phyloP scores from a whole-genome alignment of 2,113 vertebrate genomes.

The Shinisaurus crocodilurus region DNA sequence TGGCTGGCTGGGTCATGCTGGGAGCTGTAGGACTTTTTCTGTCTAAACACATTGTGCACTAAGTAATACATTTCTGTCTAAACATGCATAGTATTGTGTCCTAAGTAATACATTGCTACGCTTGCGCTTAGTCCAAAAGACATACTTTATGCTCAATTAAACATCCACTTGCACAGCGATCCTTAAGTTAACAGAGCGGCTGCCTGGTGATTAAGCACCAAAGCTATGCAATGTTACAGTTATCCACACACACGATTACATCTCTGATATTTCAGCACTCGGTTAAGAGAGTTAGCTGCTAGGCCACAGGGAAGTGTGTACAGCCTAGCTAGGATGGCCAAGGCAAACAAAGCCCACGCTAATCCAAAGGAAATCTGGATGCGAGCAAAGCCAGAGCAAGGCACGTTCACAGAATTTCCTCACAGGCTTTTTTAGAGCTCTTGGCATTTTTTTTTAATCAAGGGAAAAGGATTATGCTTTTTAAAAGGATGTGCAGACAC shows the following conservation, averaged over 20 bases:
- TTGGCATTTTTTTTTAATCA: not conserved
- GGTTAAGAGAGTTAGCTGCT: not conserved
- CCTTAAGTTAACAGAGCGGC: not conserved
- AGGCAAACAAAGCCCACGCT: not conserved
- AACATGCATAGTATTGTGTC: no score
- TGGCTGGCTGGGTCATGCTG: no score
- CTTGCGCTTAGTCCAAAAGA: not conserved
- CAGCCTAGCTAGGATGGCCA: no score
- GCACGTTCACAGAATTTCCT: slow-evolving; percentile 1
- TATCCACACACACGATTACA: not conserved
- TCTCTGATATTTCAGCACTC: not conserved
- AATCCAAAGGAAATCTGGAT: not conserved
- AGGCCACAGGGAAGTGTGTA: not conserved
- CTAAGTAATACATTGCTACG: no score
- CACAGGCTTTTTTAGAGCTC: not conserved
- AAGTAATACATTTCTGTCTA: no score
- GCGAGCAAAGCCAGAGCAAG: not conserved
- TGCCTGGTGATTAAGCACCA: not conserved
- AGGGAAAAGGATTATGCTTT: not conserved
- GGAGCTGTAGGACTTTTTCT: no score
- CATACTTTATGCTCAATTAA: not conserved
- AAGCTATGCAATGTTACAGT: not conserved
- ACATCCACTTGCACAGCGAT: not conserved
- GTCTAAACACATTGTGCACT: no score
- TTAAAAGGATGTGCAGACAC: not conserved